Base-by-base conservation (phyloP, 2,113 vertebrate species). In the Coryphaenoides rupestris region DNA sequence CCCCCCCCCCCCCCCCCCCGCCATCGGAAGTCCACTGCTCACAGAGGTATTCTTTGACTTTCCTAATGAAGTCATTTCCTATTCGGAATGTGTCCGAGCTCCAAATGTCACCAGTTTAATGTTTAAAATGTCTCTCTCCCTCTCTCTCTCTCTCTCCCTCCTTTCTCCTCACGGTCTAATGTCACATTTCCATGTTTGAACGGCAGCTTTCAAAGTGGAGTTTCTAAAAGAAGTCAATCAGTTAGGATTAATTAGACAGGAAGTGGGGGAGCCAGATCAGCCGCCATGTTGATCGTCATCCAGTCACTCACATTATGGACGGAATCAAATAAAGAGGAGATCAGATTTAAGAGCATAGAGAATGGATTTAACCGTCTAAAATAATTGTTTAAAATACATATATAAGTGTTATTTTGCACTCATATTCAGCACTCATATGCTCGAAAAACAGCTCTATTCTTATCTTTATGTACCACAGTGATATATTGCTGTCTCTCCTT, bases 121-220 rank as follows among this genome's bases (percentile, higher is more conserved):
- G n/a, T n/a, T n/a, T n/a, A n/a, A n/a, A n/a, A n/a, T n/a, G n/a
- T n/a, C n/a, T n/a, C n/a, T n/a, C n/a, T n/a, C n/a, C n/a, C n/a
- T n/a, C n/a, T n/a, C n/a, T n/a, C n/a, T n/a, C n/a, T n/a, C n/a
- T n/a, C n/a, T n/a, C n/a, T n/a, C n/a, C n/a, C n/a, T n/a, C 17
- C 75, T 88, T 84, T 77, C 70, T 70, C 67, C 46, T 57, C 65
- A 49, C 71, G 74, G 62, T 40, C 33, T 84, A 88, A 89, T 89
- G 84, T 88, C 88, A 88, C 81, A 89, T 90, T 87, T 87, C 80
- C 86, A 88, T 90, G 80, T 85, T 87, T 69, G 84, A 82, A 85
- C 68, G 57, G 74, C 82, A 73, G 52, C 82, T 64, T 74, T 83
- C 82, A 46, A 54, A 75, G 60, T 67, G 59, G 52, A 53, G n/a